Base-by-base conservation (phyloP, 2,888 invertebrate genomes). In the Coelopa pilipes region DNA sequence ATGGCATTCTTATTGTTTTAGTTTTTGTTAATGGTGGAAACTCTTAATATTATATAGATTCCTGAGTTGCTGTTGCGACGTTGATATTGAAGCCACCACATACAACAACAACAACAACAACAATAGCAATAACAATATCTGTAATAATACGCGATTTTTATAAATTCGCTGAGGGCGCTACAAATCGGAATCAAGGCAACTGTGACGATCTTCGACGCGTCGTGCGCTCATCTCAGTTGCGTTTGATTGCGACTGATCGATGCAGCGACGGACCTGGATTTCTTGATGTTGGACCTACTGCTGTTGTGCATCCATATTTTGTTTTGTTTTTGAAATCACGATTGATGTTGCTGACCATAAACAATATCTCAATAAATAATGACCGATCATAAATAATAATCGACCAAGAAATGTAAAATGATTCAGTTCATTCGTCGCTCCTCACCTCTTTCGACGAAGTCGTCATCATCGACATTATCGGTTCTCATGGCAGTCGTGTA, bases 281-380 rank as follows among this genome's bases (percentile, higher is more conserved):
- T 70, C 73, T 69, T 70, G 49, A 9, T 65, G 57, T 45, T 68
- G 47, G 59, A 57, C 21, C 46, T 21, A n/a, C 67, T 74, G 70
- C 70, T 72, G 57, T 72, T 73, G 45, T 59, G 17, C 13, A 21
- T 72, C 47, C 17, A 47, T 12, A 34, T 63, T 13, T 53, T 70
- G 55, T 69, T 62, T 59, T 12, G 55, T 24, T 60, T 7, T 46
- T 72, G n/a, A n/a, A n/a, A n/a, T n/a, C n/a, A n/a, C n/a, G n/a
- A 13, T 46, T 65, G 24, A 49, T 67, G 17, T 55, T 71, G 34
- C 47, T 50, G 46, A 15, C 63, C 46, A 47, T 50, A 80, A 80
- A 83, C 82, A 82, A 83, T 83, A 83, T 83, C 83, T 83, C 83
- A 83, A 83, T 83, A 83, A 83, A 83, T 83, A 83, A 83, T 83